Evolutionary conservation across 2,113 vertebrate genomes (phyloP).

Genomic region (Pachyramphus minor): DNA sequence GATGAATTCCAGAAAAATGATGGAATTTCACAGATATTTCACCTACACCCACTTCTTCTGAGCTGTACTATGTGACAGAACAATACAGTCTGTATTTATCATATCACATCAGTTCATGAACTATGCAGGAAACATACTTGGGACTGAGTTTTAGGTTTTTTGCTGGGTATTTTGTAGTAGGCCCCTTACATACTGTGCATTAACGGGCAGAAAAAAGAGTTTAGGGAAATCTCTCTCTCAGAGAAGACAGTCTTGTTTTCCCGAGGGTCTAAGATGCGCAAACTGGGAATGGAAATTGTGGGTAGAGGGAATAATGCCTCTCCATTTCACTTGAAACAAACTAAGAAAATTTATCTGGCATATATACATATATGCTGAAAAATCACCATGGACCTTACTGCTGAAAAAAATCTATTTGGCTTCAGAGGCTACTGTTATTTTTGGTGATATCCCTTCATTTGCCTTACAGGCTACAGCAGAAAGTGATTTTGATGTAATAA

Average conservation of each 20-base stretch:
- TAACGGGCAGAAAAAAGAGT: neutral
- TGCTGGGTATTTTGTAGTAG: neutral
- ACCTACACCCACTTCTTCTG: neutral
- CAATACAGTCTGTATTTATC: neutral
- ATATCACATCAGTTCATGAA: neutral
- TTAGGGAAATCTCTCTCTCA: neutral
- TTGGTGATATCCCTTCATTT: neutral
- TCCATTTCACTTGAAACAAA: neutral
- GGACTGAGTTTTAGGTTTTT: neutral
- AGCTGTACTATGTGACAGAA: accelerated
- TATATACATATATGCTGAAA: neutral
- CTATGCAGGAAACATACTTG: neutral
- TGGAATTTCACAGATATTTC: neutral
- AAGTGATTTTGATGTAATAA: neutral
- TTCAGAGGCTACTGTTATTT: neutral
- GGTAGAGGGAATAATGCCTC: neutral
- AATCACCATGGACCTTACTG: neutral
- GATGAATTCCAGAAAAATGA: neutral
- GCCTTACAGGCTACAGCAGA: neutral
- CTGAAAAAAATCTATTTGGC: neutral
- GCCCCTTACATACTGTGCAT: neutral
- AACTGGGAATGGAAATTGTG: neutral
- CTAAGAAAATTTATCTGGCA: neutral
- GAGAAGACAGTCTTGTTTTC: neutral
- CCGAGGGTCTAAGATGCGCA: neutral